phyloP scores from a whole-genome alignment of 1,140 invertebrate species.

The Trichogramma pretiosum region DNA sequence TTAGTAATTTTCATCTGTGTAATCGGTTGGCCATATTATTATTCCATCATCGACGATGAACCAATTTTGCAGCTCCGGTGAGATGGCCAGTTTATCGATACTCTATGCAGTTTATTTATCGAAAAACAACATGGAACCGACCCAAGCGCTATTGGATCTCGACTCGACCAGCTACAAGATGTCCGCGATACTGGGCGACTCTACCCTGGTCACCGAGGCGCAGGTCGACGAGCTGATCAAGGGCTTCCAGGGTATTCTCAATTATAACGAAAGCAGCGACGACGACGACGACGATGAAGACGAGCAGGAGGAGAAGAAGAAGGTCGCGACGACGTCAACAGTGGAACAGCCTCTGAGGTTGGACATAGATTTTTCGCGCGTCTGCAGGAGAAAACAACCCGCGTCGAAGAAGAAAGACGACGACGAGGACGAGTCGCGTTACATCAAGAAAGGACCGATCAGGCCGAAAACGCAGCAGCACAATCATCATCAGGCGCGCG shows the following conservation, averaged over 20 bases:
- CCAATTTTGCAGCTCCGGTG: not conserved
- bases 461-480: no score
- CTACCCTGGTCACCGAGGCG: not conserved
- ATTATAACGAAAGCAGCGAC: not conserved
- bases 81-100: not conserved
- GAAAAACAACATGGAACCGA: not conserved
- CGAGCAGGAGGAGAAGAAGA: slow-evolving; percentile 1
- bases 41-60: no score
- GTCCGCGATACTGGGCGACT: not conserved
- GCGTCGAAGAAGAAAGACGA: slow-evolving; percentile 1
- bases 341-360: not conserved
- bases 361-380: no score
- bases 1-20: no score
- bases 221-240: not conserved
- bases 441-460: slow-evolving; percentile 25
- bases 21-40: no score
- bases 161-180: slow-evolving; percentile 3
- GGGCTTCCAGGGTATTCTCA: not conserved
- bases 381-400: no score
- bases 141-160: not conserved
- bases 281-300: slow-evolving; percentile 1
- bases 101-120: not conserved
- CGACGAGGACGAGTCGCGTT: slow-evolving; percentile 19
- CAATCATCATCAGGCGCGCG: no score
- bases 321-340: not conserved